These are phyloP conservation scores for Bubo blakistoni DNA, from an alignment of 2,113 vertebrate genomes.

Conservation along the genomic window DNA sequence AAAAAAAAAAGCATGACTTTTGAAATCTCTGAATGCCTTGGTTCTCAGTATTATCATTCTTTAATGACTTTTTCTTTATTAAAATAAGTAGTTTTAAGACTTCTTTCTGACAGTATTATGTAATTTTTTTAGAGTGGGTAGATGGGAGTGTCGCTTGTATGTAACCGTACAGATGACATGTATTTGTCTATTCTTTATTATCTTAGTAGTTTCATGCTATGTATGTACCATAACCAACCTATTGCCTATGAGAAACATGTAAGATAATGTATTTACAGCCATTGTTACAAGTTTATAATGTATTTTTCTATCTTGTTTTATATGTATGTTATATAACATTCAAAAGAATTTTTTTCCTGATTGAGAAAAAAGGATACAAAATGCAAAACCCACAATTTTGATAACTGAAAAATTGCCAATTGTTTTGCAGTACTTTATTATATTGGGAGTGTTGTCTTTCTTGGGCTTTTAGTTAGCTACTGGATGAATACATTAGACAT, in stretches of 20 bases:
- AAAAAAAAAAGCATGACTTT: constrained; percentile 79
- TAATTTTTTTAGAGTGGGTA: constrained; percentile 81
- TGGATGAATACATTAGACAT: constrained; percentile 83
- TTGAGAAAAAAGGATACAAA: constrained; percentile 86
- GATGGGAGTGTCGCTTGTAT: constrained; percentile 83
- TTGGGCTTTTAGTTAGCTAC: constrained; percentile 85
- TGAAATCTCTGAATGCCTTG: constrained; percentile 83
- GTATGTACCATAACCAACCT: constrained; percentile 87
- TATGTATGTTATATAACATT: constrained; percentile 99
- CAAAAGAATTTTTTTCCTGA: constrained; percentile 93
- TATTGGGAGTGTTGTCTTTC: constrained; percentile 82
- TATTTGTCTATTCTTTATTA: constrained; percentile 81
- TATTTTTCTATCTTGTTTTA: constrained; percentile 99
- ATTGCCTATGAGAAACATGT: constrained; percentile 90
- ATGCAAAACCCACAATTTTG: constrained; percentile 84
- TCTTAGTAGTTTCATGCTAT: constrained; percentile 81
- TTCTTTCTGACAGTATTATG: constrained; percentile 89
- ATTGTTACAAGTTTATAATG: constrained; percentile 99
- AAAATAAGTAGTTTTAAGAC: constrained; percentile 81
- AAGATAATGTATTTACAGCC: constrained; percentile 95
- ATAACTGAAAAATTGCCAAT: constrained; percentile 85
- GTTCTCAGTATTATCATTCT: constrained; percentile 85
- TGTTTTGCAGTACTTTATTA: constrained; percentile 89
- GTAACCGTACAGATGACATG: constrained; percentile 78
- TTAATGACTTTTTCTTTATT: constrained; percentile 84